Evolutionary conservation across 2,113 vertebrate species (phyloP).

Genomic region (Artemisiospiza belli): DNA sequence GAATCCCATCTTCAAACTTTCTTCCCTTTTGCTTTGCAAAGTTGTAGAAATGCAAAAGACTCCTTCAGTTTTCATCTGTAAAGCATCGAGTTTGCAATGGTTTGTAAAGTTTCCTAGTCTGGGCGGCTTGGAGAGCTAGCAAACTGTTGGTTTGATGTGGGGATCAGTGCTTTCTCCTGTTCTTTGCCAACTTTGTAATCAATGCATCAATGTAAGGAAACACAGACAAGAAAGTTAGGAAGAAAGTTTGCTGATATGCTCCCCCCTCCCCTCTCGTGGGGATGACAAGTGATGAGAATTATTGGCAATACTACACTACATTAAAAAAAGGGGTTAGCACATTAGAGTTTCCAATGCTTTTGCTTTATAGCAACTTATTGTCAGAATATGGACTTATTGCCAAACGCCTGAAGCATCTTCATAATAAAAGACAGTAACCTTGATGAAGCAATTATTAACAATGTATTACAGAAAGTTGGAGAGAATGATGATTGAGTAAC

Average conservation of each 20-base stretch:
- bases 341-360: slow-evolving; percentile 69
- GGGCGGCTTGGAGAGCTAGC: slow-evolving; percentile 20
- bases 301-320: slow-evolving; percentile 69
- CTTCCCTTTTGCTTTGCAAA: neutral
- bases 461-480: slow-evolving; percentile 78
- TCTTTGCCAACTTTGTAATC: slow-evolving; percentile 52
- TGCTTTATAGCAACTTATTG: slow-evolving; percentile 75
- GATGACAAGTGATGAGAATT: slow-evolving; percentile 73
- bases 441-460: slow-evolving; percentile 84
- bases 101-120: slow-evolving; percentile 63
- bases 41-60: neutral
- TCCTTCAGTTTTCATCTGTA: neutral
- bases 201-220: slow-evolving; percentile 18
- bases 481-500: slow-evolving; percentile 77
- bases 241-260: slow-evolving; percentile 45
- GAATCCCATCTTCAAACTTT: neutral
- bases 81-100: neutral
- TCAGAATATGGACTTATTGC: slow-evolving; percentile 79
- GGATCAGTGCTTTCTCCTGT: slow-evolving; percentile 26
- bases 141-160: slow-evolving; percentile 40
- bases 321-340: slow-evolving; percentile 63
- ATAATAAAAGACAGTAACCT: slow-evolving; percentile 82
- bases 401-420: slow-evolving; percentile 80
- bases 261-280: slow-evolving; percentile 25
- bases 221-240: slow-evolving; percentile 49